Conservation (phyloP, 2,113 vertebrate genomes). For the Pseudorasbora parva region DNA sequence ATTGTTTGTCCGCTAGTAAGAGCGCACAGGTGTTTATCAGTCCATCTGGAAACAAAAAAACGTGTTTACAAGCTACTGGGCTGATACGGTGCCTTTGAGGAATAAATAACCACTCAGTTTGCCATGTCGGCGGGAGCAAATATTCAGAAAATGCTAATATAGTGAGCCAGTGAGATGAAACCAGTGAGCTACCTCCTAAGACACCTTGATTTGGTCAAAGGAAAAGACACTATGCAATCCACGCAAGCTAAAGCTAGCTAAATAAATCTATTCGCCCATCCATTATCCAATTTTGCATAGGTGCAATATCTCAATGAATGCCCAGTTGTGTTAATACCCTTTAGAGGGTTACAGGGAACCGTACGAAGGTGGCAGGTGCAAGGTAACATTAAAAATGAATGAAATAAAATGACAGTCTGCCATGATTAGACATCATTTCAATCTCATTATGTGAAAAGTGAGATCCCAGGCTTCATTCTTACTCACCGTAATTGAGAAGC, state of each 20-base stretch:
- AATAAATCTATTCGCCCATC: background rate
- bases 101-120: background rate
- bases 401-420: background rate
- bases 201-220: background rate
- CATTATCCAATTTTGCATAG: background rate
- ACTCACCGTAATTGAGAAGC: background rate
- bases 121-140: background rate
- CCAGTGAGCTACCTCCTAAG: background rate
- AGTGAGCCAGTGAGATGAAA: background rate
- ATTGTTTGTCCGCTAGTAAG: background rate
- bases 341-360: background rate
- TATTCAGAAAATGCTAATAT: background rate
- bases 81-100: background rate
- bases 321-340: background rate
- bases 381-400: background rate
- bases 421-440: background rate
- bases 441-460: background rate
- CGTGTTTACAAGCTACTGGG: background rate
- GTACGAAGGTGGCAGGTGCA: background rate
- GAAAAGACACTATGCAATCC: background rate
- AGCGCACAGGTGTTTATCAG: background rate
- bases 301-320: background rate
- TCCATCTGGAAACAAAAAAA: background rate
- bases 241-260: background rate
- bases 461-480: background rate